A percentile compares a stretch with the other conserved stretches of the same genome.
phyloP scores from a whole-genome alignment of 2,113 vertebrate species.

The Solea senegalensis region DNA sequence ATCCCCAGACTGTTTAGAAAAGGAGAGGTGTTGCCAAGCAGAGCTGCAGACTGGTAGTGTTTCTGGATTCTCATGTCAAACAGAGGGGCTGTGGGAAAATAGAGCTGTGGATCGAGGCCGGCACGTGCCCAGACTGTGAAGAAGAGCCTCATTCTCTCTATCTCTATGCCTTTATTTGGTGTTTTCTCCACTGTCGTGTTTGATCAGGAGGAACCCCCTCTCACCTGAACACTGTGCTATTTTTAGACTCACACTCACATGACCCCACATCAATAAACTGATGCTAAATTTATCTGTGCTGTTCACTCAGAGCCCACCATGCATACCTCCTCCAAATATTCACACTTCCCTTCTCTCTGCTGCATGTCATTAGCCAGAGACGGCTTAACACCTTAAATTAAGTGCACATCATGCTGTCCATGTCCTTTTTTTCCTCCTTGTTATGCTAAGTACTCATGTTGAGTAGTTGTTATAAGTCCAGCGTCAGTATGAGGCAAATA shows the following conservation, averaged over 20 bases:
- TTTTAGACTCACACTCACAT: slow-evolving; percentile 65
- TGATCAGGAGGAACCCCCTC: slow-evolving; percentile 62
- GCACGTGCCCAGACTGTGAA: slow-evolving; percentile 54
- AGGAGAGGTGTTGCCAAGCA: slow-evolving; percentile 25
- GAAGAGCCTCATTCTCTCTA: background rate
- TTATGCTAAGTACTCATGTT: slow-evolving; percentile 1
- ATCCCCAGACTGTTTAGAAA: slow-evolving; percentile 46
- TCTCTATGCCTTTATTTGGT: slow-evolving; percentile 27
- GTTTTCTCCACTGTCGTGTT: slow-evolving; percentile 35
- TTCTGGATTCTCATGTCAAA: slow-evolving; percentile 28
- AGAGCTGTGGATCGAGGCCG: slow-evolving; percentile 44
- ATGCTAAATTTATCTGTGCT: slow-evolving; percentile 54
- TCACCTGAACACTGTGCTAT: slow-evolving; percentile 66
- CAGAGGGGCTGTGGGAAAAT: slow-evolving; percentile 49
- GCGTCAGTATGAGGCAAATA: background rate
- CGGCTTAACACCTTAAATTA: slow-evolving; percentile 29
- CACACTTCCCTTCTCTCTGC: background rate
- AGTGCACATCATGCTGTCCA: background rate
- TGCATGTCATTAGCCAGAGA: background rate
- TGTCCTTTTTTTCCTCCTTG: background rate
- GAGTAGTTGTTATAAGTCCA: background rate
- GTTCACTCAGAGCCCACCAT: slow-evolving; percentile 27
- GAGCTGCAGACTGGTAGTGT: slow-evolving; percentile 11
- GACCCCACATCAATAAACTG: slow-evolving; percentile 59
- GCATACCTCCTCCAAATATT: slow-evolving; percentile 1